Evolutionary conservation across 2,113 vertebrate genomes (phyloP).

Genomic region (Hemiscyllium ocellatum): DNA sequence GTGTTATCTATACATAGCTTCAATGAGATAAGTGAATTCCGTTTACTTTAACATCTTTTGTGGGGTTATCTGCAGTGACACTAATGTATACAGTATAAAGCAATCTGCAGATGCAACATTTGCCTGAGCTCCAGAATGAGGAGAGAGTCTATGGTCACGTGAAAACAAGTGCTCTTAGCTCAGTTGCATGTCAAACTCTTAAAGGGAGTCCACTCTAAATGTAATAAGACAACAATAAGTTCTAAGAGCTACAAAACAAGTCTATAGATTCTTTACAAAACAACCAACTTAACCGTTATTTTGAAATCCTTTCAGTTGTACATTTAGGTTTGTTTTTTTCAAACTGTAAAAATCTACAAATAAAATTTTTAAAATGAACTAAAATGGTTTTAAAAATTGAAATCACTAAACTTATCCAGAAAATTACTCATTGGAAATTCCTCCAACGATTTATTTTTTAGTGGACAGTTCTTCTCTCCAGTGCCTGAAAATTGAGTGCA

Average conservation of each 20-base stretch:
- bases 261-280: not conserved
- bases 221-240: too few relatives aligned
- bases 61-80: too few relatives aligned
- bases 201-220: too few relatives aligned
- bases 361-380: not conserved
- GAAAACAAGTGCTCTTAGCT: too few relatives aligned
- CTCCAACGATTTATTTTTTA: not conserved
- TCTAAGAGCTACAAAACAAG: not conserved
- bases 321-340: not conserved
- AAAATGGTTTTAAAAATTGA: not conserved
- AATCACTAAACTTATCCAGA: not conserved
- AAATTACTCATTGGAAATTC: not conserved
- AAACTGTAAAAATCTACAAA: not conserved
- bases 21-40: too few relatives aligned
- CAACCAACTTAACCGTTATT: not conserved
- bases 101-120: too few relatives aligned
- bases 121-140: too few relatives aligned
- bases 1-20: too few relatives aligned
- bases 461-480: not conserved
- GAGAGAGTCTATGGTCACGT: too few relatives aligned
- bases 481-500: not conserved
- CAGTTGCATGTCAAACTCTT: too few relatives aligned
- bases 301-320: not conserved
- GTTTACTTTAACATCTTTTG: too few relatives aligned
- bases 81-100: too few relatives aligned